Evolutionary conservation across 2,888 invertebrate genomes (phyloP).

Genomic region (Oscheius sp.): DNA sequence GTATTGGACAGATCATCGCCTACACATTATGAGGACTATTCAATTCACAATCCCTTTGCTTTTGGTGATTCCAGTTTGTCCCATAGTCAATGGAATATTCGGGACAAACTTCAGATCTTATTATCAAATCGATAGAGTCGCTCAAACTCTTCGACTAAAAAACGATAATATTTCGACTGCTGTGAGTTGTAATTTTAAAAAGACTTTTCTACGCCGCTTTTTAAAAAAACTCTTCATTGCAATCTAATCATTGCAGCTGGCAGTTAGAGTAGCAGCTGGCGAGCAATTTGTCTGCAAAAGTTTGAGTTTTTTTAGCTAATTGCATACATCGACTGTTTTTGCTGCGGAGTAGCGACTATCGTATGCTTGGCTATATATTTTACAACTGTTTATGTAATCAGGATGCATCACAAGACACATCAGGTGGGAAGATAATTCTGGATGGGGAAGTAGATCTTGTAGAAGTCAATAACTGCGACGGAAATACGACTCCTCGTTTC

Average conservation of each 20-base stretch:
- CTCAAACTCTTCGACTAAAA: background rate
- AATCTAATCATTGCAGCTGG: too few species aligned
- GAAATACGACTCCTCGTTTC: slow-evolving; percentile 35
- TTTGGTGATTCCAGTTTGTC: slow-evolving; percentile 21
- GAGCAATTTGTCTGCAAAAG: background rate
- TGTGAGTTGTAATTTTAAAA: too few species aligned
- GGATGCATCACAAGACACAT: background rate
- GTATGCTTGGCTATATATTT: slow-evolving; percentile 13
- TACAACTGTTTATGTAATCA: background rate
- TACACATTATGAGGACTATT: background rate
- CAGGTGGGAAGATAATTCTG: background rate
- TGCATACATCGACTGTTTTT: slow-evolving; percentile 22
- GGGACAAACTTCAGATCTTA: background rate
- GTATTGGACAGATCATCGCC: background rate
- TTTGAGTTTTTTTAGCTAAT: slow-evolving; percentile 16
- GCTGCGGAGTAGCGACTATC: slow-evolving; percentile 4
- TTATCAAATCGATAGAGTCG: background rate
- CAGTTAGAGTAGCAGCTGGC: too few species aligned
- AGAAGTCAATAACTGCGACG: slow-evolving; percentile 13
- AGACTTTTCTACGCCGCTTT: too few species aligned
- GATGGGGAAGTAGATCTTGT: background rate
- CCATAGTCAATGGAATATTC: slow-evolving; percentile 11
- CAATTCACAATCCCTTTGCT: slow-evolving; percentile 24
- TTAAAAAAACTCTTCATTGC: too few species aligned
- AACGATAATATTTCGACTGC: slow-evolving; percentile 18